These are phyloP conservation scores for Dryadula phaetusa DNA, from an alignment of 2,888 invertebrate genomes.

Conservation along the genomic window DNA sequence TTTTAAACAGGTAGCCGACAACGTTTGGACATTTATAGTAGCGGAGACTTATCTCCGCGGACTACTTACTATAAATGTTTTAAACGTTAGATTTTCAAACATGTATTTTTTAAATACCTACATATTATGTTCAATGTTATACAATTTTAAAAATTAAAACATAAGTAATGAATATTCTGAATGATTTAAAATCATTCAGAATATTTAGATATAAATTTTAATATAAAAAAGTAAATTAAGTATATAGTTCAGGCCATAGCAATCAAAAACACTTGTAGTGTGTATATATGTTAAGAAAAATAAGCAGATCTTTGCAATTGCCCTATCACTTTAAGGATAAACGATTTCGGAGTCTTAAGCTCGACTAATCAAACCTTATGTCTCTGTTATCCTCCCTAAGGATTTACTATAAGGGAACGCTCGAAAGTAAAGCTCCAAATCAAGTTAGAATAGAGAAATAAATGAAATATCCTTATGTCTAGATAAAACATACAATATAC, in stretches of 20 bases:
- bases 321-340: conserved; percentile 29
- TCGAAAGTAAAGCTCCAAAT: conserved; percentile 38
- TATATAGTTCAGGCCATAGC: not conserved
- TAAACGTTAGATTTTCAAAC: too few species aligned
- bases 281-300: not conserved
- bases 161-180: too few species aligned
- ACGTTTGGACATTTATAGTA: too few species aligned
- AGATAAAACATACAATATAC: not conserved
- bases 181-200: too few species aligned
- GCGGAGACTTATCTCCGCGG: too few species aligned
- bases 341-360: conserved; percentile 34
- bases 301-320: conserved; percentile 9
- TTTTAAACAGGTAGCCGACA: too few species aligned
- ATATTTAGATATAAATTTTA: too few species aligned
- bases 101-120: too few species aligned
- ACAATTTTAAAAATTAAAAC: too few species aligned
- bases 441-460: conserved; percentile 28
- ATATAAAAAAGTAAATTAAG: not conserved
- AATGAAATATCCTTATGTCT: conserved; percentile 31
- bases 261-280: not conserved
- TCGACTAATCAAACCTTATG: conserved; percentile 63
- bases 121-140: too few species aligned
- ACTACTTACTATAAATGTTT: too few species aligned
- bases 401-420: conserved; percentile 55
- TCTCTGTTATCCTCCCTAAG: conserved; percentile 53